A percentile compares a stretch with the other conserved stretches of the same genome.
Evolutionary conservation across 2,797 vertebrate species (phyloP).

Genomic region (Liparis tanakae): DNA sequence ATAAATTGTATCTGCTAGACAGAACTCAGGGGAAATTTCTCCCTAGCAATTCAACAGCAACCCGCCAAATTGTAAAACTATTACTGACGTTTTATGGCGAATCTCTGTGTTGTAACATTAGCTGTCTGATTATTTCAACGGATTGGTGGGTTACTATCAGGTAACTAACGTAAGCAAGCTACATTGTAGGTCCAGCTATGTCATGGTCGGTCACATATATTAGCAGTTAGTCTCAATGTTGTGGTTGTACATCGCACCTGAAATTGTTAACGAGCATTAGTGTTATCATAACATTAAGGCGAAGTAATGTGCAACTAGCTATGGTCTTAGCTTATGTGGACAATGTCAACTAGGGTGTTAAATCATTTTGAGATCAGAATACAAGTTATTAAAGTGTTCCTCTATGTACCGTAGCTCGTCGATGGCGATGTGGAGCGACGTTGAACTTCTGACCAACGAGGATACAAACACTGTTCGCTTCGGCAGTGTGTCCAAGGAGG

Average conservation of each 20-base stretch:
- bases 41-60: neutral
- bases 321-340: neutral
- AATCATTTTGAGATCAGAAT: too few species aligned
- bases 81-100: neutral
- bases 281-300: neutral
- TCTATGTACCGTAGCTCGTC: neutral
- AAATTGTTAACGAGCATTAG: neutral
- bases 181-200: neutral
- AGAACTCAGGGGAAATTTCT: neutral
- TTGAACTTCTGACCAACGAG: conserved; percentile 91
- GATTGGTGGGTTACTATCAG: conserved; percentile 24
- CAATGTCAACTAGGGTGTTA: neutral
- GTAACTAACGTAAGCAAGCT: neutral
- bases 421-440: conserved; percentile 89
- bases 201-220: neutral
- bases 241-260: neutral
- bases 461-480: conserved; percentile 87
- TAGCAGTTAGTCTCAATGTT: neutral
- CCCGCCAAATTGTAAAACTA: conserved; percentile 74
- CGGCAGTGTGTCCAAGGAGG: conserved; percentile 78
- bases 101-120: neutral
- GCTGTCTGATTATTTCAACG: neutral
- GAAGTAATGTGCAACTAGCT: too few species aligned
- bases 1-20: conserved; percentile 36
- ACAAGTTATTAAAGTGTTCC: neutral